phyloP scores from a whole-genome alignment of 1,140 invertebrate genomes.

The Pseudachorutes palmiensis region DNA sequence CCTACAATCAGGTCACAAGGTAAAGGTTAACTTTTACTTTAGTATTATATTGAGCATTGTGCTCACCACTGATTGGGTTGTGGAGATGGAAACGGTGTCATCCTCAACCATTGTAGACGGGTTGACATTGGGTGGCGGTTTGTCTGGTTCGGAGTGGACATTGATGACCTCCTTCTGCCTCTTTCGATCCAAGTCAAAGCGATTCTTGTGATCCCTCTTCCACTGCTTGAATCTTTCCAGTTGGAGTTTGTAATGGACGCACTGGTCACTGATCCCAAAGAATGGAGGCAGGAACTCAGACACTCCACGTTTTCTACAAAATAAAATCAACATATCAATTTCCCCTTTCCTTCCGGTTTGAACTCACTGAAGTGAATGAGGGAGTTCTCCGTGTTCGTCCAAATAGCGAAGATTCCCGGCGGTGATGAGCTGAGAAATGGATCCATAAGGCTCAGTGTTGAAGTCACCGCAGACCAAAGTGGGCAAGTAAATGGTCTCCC shows the following conservation, averaged over 20 bases:
- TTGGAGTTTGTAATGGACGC: constrained; percentile 54
- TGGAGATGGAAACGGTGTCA: too few relatives aligned
- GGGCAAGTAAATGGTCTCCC: constrained; percentile 54
- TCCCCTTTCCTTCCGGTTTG: neutral
- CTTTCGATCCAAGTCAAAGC: constrained; percentile 29
- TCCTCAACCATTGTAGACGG: neutral
- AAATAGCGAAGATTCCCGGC: constrained; percentile 49
- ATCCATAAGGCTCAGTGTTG: constrained; percentile 60
- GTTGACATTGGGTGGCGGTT: neutral
- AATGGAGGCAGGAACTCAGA: constrained; percentile 47
- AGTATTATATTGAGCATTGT: too few relatives aligned
- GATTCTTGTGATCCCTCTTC: constrained; percentile 38
- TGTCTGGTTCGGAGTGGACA: neutral
- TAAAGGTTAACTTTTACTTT: too few relatives aligned
- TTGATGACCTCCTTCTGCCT: constrained; percentile 5
- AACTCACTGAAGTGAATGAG: neutral
- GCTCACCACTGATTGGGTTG: too few relatives aligned
- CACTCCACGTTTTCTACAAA: constrained; percentile 14
- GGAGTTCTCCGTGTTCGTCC: neutral
- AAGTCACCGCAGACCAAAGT: constrained; percentile 83
- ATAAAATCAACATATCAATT: neutral
- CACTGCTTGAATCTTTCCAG: constrained; percentile 28
- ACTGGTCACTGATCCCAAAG: constrained; percentile 56
- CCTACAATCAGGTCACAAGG: too few relatives aligned
- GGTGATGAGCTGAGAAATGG: constrained; percentile 61